phyloP scores from a whole-genome alignment of 37 sponge, comb jelly and placozoan species.

The Ephydatia muelleri region DNA sequence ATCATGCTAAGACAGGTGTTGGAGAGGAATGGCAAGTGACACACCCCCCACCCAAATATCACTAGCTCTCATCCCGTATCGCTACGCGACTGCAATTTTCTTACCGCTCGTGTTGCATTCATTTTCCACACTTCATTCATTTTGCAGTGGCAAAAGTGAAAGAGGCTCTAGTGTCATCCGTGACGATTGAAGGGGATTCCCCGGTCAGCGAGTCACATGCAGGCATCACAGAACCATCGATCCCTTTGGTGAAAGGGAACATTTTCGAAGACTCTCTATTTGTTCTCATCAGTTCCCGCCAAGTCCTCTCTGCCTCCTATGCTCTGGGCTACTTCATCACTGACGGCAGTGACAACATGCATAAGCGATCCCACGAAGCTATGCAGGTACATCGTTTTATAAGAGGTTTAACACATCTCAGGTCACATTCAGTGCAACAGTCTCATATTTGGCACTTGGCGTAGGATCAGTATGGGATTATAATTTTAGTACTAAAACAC shows the following conservation, averaged over 20 bases:
- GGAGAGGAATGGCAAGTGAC: slow-evolving; percentile 46
- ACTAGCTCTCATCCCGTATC: no score
- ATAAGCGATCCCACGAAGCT: slow-evolving; percentile 38
- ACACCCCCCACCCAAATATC: neutral
- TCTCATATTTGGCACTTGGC: no score
- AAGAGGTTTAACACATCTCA: no score
- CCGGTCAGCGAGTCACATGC: neutral
- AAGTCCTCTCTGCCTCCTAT: slow-evolving; percentile 73
- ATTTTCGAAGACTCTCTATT: slow-evolving; percentile 57
- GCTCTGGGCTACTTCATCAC: slow-evolving; percentile 66
- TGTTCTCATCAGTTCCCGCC: slow-evolving; percentile 49
- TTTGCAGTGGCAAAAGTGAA: slow-evolving; percentile 6
- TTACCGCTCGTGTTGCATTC: neutral
- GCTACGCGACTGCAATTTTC: neutral
- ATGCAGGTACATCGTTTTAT: slow-evolving; percentile 25
- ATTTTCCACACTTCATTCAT: neutral
- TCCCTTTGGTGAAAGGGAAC: slow-evolving; percentile 18
- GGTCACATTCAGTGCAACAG: no score
- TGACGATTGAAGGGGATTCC: neutral
- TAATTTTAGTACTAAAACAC: no score
- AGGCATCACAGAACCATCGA: no score
- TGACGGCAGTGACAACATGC: slow-evolving; percentile 5
- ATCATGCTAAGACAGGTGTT: slow-evolving; percentile 35
- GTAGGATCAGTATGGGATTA: no score
- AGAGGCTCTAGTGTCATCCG: neutral